Evolutionary conservation across 2,797 vertebrate species (phyloP).

Genomic region (Urocyon cinereoargenteus): DNA sequence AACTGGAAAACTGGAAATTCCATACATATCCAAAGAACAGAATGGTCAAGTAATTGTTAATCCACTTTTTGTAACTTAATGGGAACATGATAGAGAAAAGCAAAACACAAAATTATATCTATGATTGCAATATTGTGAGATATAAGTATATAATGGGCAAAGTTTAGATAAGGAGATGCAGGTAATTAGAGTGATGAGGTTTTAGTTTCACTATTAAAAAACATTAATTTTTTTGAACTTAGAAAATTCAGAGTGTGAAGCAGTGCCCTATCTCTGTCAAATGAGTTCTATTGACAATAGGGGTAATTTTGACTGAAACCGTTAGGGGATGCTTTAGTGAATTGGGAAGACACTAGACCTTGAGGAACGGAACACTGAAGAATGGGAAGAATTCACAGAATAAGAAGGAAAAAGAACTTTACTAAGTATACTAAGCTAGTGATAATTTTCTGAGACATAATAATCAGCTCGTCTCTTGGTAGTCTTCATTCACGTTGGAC

Average conservation of each 20-base stretch:
- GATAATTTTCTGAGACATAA: constrained; percentile 53
- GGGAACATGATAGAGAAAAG: constrained; percentile 40
- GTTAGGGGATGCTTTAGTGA: constrained; percentile 23
- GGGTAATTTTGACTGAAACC: constrained; percentile 51
- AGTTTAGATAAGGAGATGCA: neutral
- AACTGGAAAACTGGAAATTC: constrained; percentile 36
- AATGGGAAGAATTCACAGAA: constrained; percentile 33
- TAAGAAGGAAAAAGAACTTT: neutral
- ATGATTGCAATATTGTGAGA: neutral
- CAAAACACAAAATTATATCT: constrained; percentile 24
- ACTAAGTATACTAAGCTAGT: neutral
- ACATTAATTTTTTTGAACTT: neutral
- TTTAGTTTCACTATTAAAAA: constrained; percentile 34
- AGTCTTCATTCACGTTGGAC: constrained; percentile 57
- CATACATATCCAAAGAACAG: constrained; percentile 29
- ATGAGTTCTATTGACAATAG: neutral
- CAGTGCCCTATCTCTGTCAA: constrained; percentile 37
- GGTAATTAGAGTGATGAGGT: constrained; percentile 9
- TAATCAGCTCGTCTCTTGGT: neutral
- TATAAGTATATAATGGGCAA: neutral
- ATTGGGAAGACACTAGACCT: constrained; percentile 41
- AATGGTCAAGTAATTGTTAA: constrained; percentile 20
- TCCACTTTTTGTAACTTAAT: constrained; percentile 47
- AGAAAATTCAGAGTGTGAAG: neutral
- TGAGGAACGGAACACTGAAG: constrained; percentile 5